Evolutionary conservation across 2,888 invertebrate species (phyloP), one percentile per base, ranked within the genome.

Genomic region (Mimumesa dahlbomi): DNA sequence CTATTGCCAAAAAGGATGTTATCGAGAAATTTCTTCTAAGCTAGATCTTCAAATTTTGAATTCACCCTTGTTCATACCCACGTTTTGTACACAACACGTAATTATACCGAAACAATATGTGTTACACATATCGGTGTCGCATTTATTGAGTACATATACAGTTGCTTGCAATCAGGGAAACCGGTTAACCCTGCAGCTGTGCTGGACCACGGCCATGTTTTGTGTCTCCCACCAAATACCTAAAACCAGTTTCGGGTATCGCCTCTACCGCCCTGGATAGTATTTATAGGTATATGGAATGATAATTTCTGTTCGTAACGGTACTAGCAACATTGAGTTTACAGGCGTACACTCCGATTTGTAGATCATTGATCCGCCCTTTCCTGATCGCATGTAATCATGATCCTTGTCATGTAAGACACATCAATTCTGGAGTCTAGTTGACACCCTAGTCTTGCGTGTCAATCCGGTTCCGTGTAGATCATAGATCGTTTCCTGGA

Each of bases 211-310:
- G 42, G 48, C 61, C 58, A 52, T 61, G 65, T 75, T 80, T 73
- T 70, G 59, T 62, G 45, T 61, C 56, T 63, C 63, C 49, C 63
- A 65, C 50, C 72, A 65, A 77, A 76, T 67, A 67, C 67, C 63
- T 62, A 65, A 79, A 82, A 82, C 77, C 77, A 66, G 82, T 77
- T 81, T 75, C 42, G 52, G 52, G 31, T 56, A 72, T 74, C 71
- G 45, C 65, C 54, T 48, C 58, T 36, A 43, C 56, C 43, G 46
- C 50, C 63, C 54, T 65, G 58, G 58, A 67, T 69, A 66, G 62
- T 73, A 77, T 76, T 82, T 82, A 74, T 75, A 61, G 61, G 40
- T 29, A 29, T 36, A 40, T 22, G 59, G 63, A 72, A 69, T 63
- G 63, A 73, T 67, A 73, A 71, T 63, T 59, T 53, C 54, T 25